Conservation (phyloP, 2,888 invertebrate genomes). For the Monoplex corrugatus region DNA sequence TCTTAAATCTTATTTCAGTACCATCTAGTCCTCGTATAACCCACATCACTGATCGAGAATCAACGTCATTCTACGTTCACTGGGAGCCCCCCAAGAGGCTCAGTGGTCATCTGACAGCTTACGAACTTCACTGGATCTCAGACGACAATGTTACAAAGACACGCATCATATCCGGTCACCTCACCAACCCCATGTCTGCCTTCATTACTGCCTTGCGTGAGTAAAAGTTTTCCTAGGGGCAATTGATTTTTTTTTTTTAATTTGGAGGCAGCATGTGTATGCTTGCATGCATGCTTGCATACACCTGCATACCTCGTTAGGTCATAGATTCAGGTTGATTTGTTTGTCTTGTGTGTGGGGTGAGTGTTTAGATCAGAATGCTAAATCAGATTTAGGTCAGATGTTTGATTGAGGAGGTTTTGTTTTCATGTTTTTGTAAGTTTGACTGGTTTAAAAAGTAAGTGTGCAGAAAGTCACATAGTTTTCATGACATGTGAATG, state of each 20-base stretch:
- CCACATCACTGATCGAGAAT: conserved; percentile 89
- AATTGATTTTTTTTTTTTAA: not conserved
- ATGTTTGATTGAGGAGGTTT: too few relatives aligned
- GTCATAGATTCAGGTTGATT: too few relatives aligned
- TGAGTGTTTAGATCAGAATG: too few relatives aligned
- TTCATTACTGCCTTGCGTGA: conserved; percentile 69
- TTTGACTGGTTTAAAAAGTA: too few relatives aligned
- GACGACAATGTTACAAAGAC: conserved; percentile 60
- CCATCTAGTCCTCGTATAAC: conserved; percentile 90
- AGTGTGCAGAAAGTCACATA: too few relatives aligned
- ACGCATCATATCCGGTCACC: conserved; percentile 68
- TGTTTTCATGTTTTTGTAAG: too few relatives aligned
- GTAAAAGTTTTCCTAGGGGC: conserved; percentile 35
- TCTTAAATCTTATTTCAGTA: conserved; percentile 85
- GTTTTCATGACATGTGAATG: too few relatives aligned
- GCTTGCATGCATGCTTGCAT: not conserved
- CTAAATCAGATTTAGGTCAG: too few relatives aligned
- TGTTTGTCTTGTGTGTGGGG: too few relatives aligned
- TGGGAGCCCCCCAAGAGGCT: conserved; percentile 73
- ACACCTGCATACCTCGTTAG: too few relatives aligned
- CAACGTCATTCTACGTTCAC: conserved; percentile 70
- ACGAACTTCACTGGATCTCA: conserved; percentile 71
- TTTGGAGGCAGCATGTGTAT: not conserved
- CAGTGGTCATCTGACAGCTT: conserved; percentile 70
- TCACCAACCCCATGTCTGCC: conserved; percentile 71